Evolutionary conservation across 2,113 vertebrate genomes (phyloP).

Genomic region (Lamprologus speciosus): DNA sequence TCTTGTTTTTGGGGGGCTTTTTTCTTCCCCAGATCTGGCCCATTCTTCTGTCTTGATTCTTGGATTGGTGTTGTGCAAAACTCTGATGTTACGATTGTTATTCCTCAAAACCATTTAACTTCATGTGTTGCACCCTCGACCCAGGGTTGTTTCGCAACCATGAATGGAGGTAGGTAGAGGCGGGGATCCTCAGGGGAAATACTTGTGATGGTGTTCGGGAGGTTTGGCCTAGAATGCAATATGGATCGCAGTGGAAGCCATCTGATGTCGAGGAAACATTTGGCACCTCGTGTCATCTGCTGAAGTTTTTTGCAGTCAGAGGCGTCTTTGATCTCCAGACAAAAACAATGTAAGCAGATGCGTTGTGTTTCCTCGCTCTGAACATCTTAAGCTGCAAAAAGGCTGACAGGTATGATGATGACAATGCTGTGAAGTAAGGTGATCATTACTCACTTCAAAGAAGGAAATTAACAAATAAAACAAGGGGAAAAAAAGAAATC

Average conservation of each 20-base stretch:
- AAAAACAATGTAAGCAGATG: slow-evolving; percentile 50
- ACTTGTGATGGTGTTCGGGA: slow-evolving; percentile 39
- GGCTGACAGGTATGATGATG: slow-evolving; percentile 45
- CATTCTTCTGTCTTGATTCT: slow-evolving; percentile 18
- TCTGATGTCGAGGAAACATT: slow-evolving; percentile 56
- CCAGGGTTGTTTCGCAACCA: slow-evolving; percentile 35
- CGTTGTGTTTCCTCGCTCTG: slow-evolving; percentile 22
- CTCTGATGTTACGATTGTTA: slow-evolving; percentile 63
- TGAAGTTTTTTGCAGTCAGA: slow-evolving; percentile 42
- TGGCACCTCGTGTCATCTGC: slow-evolving; percentile 43
- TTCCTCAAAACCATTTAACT: slow-evolving; percentile 68
- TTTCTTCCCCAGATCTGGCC: slow-evolving; percentile 1
- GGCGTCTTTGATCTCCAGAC: slow-evolving; percentile 44
- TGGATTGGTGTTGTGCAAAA: slow-evolving; percentile 38
- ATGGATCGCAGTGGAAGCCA: slow-evolving; percentile 22
- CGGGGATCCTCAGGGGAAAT: slow-evolving; percentile 51
- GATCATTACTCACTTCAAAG: slow-evolving; percentile 33
- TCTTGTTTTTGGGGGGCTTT: background rate
- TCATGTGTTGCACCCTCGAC: slow-evolving; percentile 30
- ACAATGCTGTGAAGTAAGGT: slow-evolving; percentile 3
- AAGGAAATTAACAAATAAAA: slow-evolving; percentile 29
- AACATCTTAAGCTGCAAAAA: slow-evolving; percentile 46
- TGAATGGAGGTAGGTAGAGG: slow-evolving; percentile 16
- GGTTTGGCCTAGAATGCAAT: slow-evolving; percentile 48
- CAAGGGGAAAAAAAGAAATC: slow-evolving; percentile 2